Evolutionary conservation across 1,140 invertebrate species (phyloP), one percentile per base, ranked within the genome.

Genomic region (Anastrepha ludens): DNA sequence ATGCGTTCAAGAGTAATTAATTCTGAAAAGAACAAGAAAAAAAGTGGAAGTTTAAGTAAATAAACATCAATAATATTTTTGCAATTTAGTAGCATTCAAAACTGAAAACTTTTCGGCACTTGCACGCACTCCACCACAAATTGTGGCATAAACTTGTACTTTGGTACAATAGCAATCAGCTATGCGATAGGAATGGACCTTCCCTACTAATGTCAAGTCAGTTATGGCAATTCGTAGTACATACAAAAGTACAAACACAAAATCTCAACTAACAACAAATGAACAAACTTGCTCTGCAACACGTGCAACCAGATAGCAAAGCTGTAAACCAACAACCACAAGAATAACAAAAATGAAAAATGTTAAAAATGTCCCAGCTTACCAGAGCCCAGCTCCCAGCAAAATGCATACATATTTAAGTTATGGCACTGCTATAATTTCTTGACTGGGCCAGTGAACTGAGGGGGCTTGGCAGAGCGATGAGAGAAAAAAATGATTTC

Each of bases 241-340:
- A 29, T 29, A 20, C 9, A 62, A 62, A 62, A 62, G 0, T 20
- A 55, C 58, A 29, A 55, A 29, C 9, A 81, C 55, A 29, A 58
- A 58, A 55, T 55, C 11, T 29, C 47, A 81, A 81, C 47, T 58
- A 81, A 55, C 74, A 55, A 81, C 74, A 20, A 81, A n/a, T 81
- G 47, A 50, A 81, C 50, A 55, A 81, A 29, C 74, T 81, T 81
- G 74, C 74, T 81, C 3, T 2, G n/a, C 44, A 50, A 81, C 74
- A 81, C 47, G 74, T 81, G 15, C 74, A 50, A 55, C n/a, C 70
- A 78, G 70, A 78, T 78, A 78, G 44, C 70, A 78, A 78, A 78
- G 70, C 41, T 78, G 70, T 15, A 78, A 78, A 50, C 70, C 74
- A 81, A 4, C 74, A 81, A 9, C 8, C 17, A 50, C 47, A 81